These are phyloP conservation scores for Rhysida immarginata DNA, from an alignment of 1,140 invertebrate genomes.

Conservation along the genomic window DNA sequence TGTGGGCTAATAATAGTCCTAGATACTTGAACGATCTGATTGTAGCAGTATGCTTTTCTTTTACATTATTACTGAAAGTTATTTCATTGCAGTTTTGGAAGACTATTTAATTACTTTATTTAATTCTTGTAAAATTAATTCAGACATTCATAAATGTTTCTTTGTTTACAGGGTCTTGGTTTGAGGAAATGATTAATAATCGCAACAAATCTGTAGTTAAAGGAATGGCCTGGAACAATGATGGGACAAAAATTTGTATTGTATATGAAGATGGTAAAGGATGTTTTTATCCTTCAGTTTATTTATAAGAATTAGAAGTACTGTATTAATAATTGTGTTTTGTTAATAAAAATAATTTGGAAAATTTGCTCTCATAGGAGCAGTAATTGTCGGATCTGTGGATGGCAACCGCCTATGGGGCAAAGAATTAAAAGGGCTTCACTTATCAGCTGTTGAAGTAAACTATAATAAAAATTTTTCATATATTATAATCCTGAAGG, in stretches of 20 bases:
- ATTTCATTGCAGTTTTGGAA: no score
- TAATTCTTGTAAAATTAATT: not conserved
- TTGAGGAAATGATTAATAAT: slow-evolving; percentile 99
- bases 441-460: slow-evolving; percentile 33
- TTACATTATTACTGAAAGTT: no score
- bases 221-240: slow-evolving; percentile 89
- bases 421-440: slow-evolving; percentile 72
- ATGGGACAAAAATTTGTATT: slow-evolving; percentile 95
- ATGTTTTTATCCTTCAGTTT: no score
- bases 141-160: not conserved
- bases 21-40: no score
- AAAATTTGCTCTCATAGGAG: slow-evolving; percentile 43
- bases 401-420: slow-evolving; percentile 98
- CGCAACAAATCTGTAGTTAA: slow-evolving; percentile 89
- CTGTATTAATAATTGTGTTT: slow-evolving; percentile 1
- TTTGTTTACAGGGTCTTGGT: slow-evolving; percentile 63
- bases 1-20: no score
- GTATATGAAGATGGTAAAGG: slow-evolving; percentile 98
- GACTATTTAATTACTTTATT: no score
- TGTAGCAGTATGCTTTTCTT: no score
- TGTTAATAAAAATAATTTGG: no score
- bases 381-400: slow-evolving; percentile 82
- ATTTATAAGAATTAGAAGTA: no score
- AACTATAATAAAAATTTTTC: slow-evolving; percentile 12
- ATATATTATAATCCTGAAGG: no score